Base-by-base conservation (phyloP, 2,797 vertebrate species). In the Tympanoctomys barrerae region DNA sequence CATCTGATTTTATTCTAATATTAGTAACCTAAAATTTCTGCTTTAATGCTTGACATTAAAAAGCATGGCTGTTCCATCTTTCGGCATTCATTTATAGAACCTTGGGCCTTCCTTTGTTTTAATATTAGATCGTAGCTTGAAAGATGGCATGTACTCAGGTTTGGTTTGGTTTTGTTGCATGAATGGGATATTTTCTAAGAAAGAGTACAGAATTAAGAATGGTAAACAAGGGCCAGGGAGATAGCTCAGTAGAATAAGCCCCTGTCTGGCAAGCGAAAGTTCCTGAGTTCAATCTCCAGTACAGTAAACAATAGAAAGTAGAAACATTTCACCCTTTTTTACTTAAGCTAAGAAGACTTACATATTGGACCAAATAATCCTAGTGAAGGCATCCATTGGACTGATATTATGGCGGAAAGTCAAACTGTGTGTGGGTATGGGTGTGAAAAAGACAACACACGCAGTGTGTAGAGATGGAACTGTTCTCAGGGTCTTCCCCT, bases 271-370 rank as follows among this genome's bases (percentile, higher is more conserved):
- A 49, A 49, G 11, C 11, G 49, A 49, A 49, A 49, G 8, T 49
- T 49, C 49, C 49, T 49, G 49, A 49, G 49, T 49, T 49, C 49
- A 49, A 10, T 49, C 49, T 11, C 49, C 11, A 8, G 49, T 49
- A 49, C 54, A 57, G 54, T 59, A 82, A 90, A 61, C 3, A 62
- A 71, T 33, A 87, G 49, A 92, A 89, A 94, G 11, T 49, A 96
- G 24, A 84, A 90, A 83, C 26, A 70, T 57, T 81, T 89, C 19
- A 54, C 59, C 88, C 3, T 77, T 82, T 89, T 81, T 73, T 39
- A 54, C 26, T 71, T 79, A 49, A 78, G 46, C 36, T 92, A 90
- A 85, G 61, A 91, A 81, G 82, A 82, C 33, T 90, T 85, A 94
- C 87, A 54, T 75, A 54, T 64, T 1, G 0, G 12, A 90, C 13